Conservation (phyloP, 2,888 invertebrate species). For the Amphipyra tragopoginis region DNA sequence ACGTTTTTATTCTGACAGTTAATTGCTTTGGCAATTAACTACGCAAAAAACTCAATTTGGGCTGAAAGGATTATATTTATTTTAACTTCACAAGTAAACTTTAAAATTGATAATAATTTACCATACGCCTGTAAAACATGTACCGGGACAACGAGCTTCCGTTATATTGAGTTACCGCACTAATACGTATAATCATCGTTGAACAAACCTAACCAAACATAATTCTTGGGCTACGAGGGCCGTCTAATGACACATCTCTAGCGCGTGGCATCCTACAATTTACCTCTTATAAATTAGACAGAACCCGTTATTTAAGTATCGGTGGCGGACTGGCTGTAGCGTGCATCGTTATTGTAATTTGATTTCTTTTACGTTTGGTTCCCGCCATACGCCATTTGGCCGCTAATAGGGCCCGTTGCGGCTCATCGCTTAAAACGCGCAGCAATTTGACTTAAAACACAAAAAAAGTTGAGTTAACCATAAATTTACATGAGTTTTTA, state of each 20-base stretch:
- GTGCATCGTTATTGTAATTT: slow-evolving; percentile 88
- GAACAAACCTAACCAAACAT: slow-evolving; percentile 83
- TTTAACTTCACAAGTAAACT: slow-evolving; percentile 1
- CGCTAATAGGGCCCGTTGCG: slow-evolving; percentile 77
- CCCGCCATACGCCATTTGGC: slow-evolving; percentile 81
- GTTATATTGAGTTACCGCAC: slow-evolving; percentile 64
- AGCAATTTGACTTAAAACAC: slow-evolving; percentile 77
- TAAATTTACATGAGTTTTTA: slow-evolving; percentile 80
- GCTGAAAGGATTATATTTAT: slow-evolving; percentile 1
- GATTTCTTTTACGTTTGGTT: slow-evolving; percentile 83
- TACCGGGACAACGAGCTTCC: slow-evolving; percentile 65
- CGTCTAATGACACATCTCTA: slow-evolving; percentile 75
- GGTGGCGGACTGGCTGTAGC: slow-evolving; percentile 77
- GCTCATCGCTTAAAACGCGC: slow-evolving; percentile 77
- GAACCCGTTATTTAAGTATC: slow-evolving; percentile 87
- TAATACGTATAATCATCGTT: slow-evolving; percentile 80
- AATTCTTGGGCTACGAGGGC: slow-evolving; percentile 66
- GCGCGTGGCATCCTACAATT: slow-evolving; percentile 85
- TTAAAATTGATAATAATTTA: slow-evolving; percentile 20
- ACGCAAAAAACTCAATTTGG: too few species aligned
- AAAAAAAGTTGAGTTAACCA: slow-evolving; percentile 73
- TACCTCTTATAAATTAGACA: slow-evolving; percentile 86
- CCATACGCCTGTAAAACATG: slow-evolving; percentile 16
- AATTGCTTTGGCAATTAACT: too few species aligned
- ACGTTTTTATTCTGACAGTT: too few species aligned